Percentiles rank a stretch among this genome's conserved stretches.
phyloP scores from a whole-genome alignment of 2,888 invertebrate genomes.

The Gastrophysa polygoni region DNA sequence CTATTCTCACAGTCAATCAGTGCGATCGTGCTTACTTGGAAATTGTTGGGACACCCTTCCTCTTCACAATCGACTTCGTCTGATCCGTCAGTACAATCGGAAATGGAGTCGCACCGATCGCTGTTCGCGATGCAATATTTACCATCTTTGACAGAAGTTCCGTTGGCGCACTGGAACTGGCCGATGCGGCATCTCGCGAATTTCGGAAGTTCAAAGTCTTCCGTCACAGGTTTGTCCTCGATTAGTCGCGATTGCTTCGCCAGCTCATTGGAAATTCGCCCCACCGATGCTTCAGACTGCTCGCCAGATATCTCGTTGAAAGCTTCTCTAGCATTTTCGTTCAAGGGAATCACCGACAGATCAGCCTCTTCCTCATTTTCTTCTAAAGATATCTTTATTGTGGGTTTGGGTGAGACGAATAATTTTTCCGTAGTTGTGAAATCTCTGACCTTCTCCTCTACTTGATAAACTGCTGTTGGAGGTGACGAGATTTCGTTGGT shows the following conservation, averaged over 20 bases:
- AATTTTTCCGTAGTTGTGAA: constrained; percentile 50
- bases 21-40: constrained; percentile 55
- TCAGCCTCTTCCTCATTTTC: constrained; percentile 36
- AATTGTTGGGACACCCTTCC: constrained; percentile 65
- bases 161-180: constrained; percentile 66
- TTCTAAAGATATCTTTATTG: constrained; percentile 35
- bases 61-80: constrained; percentile 65
- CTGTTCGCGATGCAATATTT: constrained; percentile 62
- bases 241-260: constrained; percentile 24
- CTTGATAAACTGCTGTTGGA: constrained; percentile 46
- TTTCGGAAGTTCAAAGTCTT: constrained; percentile 48
- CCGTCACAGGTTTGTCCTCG: constrained; percentile 50
- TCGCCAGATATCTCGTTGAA: constrained; percentile 22
- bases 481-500: constrained; percentile 15
- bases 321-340: constrained; percentile 18
- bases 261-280: not conserved
- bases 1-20: not conserved
- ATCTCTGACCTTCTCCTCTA: constrained; percentile 46
- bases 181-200: constrained; percentile 64
- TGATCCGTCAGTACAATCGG: constrained; percentile 67
- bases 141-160: constrained; percentile 64
- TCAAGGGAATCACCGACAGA: constrained; percentile 45
- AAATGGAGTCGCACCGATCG: constrained; percentile 64
- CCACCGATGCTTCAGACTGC: not conserved
- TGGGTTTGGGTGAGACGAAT: constrained; percentile 43